A percentile compares a stretch with the other conserved stretches of the same genome.
Conservation (phyloP, 1,140 invertebrate genomes). For the Pomacea maculata region DNA sequence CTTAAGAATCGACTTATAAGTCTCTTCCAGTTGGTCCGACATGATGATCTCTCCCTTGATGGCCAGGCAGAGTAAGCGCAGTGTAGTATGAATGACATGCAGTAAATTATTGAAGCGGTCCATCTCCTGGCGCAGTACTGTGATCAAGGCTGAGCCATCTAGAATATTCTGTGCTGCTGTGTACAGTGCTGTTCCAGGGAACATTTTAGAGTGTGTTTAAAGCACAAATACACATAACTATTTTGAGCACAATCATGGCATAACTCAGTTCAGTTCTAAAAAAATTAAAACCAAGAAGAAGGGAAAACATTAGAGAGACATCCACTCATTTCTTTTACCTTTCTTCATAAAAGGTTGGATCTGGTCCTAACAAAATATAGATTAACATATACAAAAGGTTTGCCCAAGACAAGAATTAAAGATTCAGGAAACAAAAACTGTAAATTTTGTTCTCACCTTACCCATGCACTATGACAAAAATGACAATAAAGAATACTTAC, state of each 20-base stretch:
- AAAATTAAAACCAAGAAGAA: no score
- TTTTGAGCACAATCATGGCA: no score
- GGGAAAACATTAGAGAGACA: no score
- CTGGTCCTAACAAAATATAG: neutral
- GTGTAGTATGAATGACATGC: conserved; percentile 73
- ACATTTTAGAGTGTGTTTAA: no score
- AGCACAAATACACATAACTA: no score
- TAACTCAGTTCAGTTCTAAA: no score
- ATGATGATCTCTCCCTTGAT: conserved; percentile 86
- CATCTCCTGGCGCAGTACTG: conserved; percentile 85
- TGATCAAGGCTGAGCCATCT: conserved; percentile 71
- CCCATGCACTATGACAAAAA: no score
- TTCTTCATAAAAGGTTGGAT: neutral
- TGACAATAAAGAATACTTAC: no score
- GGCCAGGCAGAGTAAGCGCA: conserved; percentile 79
- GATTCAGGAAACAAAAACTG: neutral
- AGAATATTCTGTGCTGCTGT: conserved; percentile 42
- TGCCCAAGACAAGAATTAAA: neutral
- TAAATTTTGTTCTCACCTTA: no score
- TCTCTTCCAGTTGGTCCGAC: conserved; percentile 83
- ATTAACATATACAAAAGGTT: no score
- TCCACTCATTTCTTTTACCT: no score
- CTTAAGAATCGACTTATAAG: conserved; percentile 78
- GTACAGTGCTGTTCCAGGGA: conserved; percentile 40
- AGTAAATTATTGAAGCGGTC: conserved; percentile 84